These are phyloP conservation scores for Gallinago paraguaiae DNA, from an alignment of 2,113 vertebrate species.

Conservation along the genomic window DNA sequence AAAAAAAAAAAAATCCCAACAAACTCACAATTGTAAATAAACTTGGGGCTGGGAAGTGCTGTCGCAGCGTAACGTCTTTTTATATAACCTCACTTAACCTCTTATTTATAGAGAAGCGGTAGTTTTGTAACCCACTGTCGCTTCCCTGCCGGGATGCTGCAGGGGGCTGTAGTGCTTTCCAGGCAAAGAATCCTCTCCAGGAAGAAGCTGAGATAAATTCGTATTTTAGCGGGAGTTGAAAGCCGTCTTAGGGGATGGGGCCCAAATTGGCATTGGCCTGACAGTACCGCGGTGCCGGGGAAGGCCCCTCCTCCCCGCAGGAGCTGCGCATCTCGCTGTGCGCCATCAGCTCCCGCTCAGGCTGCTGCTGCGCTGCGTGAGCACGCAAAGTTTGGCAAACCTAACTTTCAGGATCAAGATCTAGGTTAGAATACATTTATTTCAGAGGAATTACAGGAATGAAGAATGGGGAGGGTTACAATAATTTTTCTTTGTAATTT, in stretches of 20 bases:
- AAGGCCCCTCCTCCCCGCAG: not conserved
- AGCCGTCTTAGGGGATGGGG: not conserved
- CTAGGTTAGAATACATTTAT: not conserved
- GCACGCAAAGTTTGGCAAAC: not conserved
- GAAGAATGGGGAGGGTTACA: not conserved
- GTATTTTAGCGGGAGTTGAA: not conserved
- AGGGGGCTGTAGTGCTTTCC: not conserved
- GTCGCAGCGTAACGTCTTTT: not conserved
- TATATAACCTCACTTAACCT: not conserved
- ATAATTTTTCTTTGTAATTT: not conserved
- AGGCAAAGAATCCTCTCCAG: not conserved
- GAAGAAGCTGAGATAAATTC: not conserved
- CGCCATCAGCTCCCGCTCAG: not conserved
- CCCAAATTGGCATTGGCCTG: not conserved
- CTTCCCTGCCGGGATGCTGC: not conserved
- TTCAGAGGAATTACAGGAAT: not conserved
- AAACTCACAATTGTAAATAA: not conserved
- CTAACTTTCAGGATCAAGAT: not conserved
- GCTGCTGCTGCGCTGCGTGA: not conserved
- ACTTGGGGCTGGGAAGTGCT: not conserved
- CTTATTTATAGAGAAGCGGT: not conserved
- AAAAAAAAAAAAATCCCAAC: not conserved
- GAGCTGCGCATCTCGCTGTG: not conserved
- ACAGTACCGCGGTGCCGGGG: rapidly evolving
- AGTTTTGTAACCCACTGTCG: not conserved